Percentiles rank a stretch among this genome's conserved stretches.
phyloP scores from a whole-genome alignment of 1,140 invertebrate genomes.

The Sitophilus oryzae region DNA sequence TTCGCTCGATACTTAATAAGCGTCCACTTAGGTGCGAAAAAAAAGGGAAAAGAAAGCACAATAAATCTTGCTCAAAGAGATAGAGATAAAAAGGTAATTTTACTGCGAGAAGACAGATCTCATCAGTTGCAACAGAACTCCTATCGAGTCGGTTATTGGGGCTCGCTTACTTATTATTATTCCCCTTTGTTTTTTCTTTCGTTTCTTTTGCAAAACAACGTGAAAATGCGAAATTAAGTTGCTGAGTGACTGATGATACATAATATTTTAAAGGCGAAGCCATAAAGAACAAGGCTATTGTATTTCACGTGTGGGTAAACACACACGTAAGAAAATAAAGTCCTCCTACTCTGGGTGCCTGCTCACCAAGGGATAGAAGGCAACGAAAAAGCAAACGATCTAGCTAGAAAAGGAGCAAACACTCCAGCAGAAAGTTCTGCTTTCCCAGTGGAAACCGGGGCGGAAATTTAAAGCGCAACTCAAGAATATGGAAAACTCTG shows the following conservation, averaged over 20 bases:
- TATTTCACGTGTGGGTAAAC: no score
- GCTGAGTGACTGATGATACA: neutral
- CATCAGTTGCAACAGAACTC: neutral
- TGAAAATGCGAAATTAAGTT: neutral
- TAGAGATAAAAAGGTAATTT: neutral
- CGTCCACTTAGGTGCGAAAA: no score
- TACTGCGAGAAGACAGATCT: neutral
- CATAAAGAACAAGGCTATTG: neutral
- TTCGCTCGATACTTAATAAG: no score
- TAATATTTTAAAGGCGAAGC: neutral
- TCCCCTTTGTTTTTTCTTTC: neutral
- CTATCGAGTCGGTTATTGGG: neutral
- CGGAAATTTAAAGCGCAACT: no score
- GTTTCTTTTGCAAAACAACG: neutral
- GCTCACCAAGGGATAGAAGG: no score
- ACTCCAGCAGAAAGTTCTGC: no score
- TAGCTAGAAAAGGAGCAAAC: no score
- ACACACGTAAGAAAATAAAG: no score
- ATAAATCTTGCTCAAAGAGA: neutral
- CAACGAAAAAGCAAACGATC: no score
- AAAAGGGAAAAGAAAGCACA: neutral
- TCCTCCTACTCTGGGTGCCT: no score
- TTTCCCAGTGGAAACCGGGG: no score
- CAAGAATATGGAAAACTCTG: no score
- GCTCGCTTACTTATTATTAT: neutral